Conservation (phyloP, 2,888 invertebrate genomes). For the Conus canariensis region DNA sequence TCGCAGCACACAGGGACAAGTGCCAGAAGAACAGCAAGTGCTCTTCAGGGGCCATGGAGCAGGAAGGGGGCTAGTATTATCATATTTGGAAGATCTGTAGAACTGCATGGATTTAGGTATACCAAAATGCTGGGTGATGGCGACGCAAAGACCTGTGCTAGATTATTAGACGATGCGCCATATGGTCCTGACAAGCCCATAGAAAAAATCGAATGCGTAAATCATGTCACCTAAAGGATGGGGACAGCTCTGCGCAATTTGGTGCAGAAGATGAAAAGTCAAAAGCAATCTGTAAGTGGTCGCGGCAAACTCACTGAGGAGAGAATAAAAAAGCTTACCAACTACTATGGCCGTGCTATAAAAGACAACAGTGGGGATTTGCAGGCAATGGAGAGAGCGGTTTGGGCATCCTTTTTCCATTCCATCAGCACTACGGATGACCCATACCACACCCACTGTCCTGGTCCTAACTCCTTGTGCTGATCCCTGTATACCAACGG, state of each 20-base stretch:
- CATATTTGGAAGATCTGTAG: background rate
- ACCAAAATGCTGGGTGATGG: background rate
- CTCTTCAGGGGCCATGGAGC: background rate
- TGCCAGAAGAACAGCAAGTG: background rate
- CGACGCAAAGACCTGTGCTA: background rate
- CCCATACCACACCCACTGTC: background rate
- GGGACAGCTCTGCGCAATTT: slow-evolving; percentile 46
- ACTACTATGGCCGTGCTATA: background rate
- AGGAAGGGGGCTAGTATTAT: background rate
- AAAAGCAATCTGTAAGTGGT: background rate
- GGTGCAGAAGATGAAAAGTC: background rate
- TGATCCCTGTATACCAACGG: background rate
- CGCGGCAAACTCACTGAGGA: background rate
- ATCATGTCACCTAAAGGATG: slow-evolving; percentile 43
- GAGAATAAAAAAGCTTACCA: background rate
- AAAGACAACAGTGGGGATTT: background rate
- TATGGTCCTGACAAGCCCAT: background rate
- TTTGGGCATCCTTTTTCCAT: background rate
- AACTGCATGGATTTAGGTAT: too few relatives aligned
- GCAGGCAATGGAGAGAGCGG: background rate
- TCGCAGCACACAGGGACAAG: background rate
- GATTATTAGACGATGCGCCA: background rate
- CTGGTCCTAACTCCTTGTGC: background rate
- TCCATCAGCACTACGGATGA: background rate
- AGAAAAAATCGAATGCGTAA: background rate